Conservation (phyloP, 1,140 invertebrate genomes). For the Lasioglossum albipes region DNA sequence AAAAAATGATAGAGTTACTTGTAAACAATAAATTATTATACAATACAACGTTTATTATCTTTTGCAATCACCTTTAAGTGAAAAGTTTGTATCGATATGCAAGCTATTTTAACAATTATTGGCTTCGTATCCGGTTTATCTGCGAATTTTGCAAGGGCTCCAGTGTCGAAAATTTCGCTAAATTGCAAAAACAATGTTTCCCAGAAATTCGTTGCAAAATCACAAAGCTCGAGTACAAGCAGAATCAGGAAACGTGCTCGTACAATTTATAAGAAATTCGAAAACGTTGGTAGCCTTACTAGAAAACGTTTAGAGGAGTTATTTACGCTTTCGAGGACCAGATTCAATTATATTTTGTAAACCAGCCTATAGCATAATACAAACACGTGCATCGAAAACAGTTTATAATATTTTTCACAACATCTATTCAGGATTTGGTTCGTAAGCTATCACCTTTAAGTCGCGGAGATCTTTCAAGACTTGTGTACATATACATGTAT, state of each 20-base stretch:
- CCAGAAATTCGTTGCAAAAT: neutral
- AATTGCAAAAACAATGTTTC: neutral
- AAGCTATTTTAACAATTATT: neutral
- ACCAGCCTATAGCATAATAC: too few relatives aligned
- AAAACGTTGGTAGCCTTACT: neutral
- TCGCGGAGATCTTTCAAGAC: constrained; percentile 63
- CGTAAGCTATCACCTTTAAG: constrained; percentile 73
- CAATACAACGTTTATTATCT: too few relatives aligned
- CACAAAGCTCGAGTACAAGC: constrained; percentile 33
- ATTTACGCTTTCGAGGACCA: neutral
- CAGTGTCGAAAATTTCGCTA: neutral
- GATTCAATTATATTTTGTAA: neutral
- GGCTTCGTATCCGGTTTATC: neutral
- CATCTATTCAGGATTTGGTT: constrained; percentile 44
- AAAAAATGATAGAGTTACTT: too few relatives aligned
- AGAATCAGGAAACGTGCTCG: constrained; percentile 4
- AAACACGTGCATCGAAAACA: neutral
- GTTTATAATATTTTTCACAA: neutral
- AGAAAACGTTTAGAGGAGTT: too few relatives aligned
- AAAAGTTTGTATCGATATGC: too few relatives aligned
- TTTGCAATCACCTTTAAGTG: neutral
- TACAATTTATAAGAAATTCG: neutral
- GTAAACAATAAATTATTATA: too few relatives aligned
- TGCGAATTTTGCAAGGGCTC: neutral
- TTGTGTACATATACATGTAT: constrained; percentile 8